These are phyloP conservation scores for Trogon melanurus DNA, from an alignment of 2,113 vertebrate species.

Conservation along the genomic window DNA sequence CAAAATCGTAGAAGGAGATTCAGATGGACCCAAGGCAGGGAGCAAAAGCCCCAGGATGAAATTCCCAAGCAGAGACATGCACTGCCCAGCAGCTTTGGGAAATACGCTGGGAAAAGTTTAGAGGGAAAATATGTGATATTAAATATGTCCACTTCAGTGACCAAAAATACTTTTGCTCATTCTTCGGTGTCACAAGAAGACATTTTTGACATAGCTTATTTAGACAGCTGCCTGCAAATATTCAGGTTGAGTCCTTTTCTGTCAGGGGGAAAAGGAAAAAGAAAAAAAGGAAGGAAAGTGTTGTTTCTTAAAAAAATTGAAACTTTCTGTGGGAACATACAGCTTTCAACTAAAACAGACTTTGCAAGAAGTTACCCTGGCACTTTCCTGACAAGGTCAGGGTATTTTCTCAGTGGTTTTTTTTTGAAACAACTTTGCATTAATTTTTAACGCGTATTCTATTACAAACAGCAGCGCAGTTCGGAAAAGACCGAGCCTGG, in stretches of 20 bases:
- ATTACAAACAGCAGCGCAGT: not conserved
- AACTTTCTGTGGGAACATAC: not conserved
- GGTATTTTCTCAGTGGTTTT: not conserved
- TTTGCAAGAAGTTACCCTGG: not conserved
- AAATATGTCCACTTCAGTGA: not conserved
- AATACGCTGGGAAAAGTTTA: not conserved
- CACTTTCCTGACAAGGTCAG: not conserved
- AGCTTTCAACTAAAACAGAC: not conserved
- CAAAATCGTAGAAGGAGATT: not conserved
- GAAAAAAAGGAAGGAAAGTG: not conserved
- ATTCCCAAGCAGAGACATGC: not conserved
- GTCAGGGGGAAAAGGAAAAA: not conserved
- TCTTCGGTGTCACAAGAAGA: slow-evolving; percentile 17
- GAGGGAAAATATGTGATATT: not conserved
- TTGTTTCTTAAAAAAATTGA: not conserved
- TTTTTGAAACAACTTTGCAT: not conserved
- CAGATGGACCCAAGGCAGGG: not conserved
- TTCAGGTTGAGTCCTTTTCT: not conserved
- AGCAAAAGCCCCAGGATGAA: not conserved
- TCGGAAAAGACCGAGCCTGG: not conserved
- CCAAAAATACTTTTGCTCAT: slow-evolving; percentile 45
- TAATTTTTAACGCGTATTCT: slow-evolving; percentile 56
- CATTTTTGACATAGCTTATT: slow-evolving; percentile 48
- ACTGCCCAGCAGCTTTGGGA: not conserved
- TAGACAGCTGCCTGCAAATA: slow-evolving; percentile 50